phyloP scores from a whole-genome alignment of 2,888 invertebrate species.

The Andrena trimmerana region DNA sequence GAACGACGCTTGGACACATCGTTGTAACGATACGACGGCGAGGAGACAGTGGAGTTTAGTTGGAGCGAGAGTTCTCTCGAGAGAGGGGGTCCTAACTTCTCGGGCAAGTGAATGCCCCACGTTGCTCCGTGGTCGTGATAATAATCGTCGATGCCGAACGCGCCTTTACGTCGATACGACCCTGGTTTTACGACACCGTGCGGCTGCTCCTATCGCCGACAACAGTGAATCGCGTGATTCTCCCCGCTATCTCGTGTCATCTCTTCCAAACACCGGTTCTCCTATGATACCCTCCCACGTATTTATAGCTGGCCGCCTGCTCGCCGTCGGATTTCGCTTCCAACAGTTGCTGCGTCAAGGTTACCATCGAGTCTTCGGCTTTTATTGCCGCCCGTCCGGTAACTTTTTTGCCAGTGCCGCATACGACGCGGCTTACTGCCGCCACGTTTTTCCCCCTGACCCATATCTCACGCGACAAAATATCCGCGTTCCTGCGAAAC shows the following conservation, averaged over 20 bases:
- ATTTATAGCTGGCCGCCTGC: constrained; percentile 2
- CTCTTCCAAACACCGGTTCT: not conserved
- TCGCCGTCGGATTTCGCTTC: not conserved
- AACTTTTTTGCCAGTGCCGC: constrained; percentile 2
- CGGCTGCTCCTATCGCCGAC: not conserved
- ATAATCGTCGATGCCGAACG: constrained; percentile 16
- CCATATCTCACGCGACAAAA: constrained; percentile 7
- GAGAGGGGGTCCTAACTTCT: constrained; percentile 2
- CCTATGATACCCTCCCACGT: constrained; percentile 1
- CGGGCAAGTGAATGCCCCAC: constrained; percentile 26
- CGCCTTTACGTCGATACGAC: not conserved
- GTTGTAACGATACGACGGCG: constrained; percentile 3
- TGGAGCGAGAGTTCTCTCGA: not conserved
- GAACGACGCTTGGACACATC: not conserved
- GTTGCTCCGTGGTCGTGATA: constrained; percentile 9
- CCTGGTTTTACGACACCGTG: not conserved
- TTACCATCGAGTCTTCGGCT: not conserved
- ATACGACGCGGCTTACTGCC: not conserved
- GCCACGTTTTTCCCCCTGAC: constrained; percentile 9
- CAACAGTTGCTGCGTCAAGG: constrained; percentile 4
- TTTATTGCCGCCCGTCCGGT: constrained; percentile 11
- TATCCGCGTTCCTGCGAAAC: constrained; percentile 29
- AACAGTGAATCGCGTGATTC: constrained; percentile 5
- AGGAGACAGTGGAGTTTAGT: constrained; percentile 8
- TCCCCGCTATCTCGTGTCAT: constrained; percentile 1